Conservation (phyloP, 2,113 vertebrate genomes). For the Coracopsis vasa region DNA sequence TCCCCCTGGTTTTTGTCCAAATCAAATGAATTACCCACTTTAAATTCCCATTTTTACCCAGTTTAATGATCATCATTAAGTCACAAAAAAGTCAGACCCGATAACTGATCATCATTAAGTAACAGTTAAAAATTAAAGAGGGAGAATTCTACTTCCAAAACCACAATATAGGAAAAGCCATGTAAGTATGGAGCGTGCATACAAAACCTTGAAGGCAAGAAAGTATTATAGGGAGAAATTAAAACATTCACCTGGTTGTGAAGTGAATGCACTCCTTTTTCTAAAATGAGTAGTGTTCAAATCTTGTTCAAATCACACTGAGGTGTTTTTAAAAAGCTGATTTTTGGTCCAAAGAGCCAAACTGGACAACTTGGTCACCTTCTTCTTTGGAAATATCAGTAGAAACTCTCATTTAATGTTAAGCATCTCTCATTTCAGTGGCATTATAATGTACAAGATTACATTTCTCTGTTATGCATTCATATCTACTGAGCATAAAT, state of each 20-base stretch:
- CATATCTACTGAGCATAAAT: not conserved
- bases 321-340: rapidly evolving
- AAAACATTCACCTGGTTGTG: not conserved
- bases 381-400: not conserved
- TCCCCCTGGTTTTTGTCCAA: not conserved
- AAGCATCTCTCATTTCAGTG: not conserved
- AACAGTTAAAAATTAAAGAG: not conserved
- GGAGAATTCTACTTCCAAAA: not conserved
- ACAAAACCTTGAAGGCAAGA: not conserved
- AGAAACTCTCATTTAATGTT: not conserved
- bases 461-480: not conserved
- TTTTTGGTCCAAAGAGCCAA: not conserved
- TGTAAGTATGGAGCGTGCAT: not conserved
- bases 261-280: not conserved
- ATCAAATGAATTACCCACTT: not conserved
- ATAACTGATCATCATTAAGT: not conserved
- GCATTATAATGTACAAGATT: not conserved
- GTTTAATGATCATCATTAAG: not conserved
- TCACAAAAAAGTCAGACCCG: not conserved
- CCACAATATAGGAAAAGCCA: not conserved
- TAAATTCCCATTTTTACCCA: not conserved
- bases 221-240: not conserved
- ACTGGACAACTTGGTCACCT: not conserved
- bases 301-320: not conserved
- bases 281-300: not conserved